phyloP scores from a whole-genome alignment of 2,113 vertebrate species.

The Nicator chloris region DNA sequence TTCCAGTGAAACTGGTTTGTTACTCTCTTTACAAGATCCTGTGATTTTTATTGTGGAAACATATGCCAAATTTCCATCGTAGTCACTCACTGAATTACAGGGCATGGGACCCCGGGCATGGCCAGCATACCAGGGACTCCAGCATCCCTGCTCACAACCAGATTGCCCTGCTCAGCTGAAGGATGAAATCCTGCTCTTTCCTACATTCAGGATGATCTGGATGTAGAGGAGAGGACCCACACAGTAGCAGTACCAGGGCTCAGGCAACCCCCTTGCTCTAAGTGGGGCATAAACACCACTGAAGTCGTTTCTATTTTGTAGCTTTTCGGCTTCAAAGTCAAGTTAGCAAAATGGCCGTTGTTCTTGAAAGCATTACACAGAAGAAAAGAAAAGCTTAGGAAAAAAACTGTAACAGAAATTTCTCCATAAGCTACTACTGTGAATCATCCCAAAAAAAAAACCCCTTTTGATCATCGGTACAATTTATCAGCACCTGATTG shows the following conservation, averaged over 20 bases:
- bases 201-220: background rate
- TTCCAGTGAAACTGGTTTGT: background rate
- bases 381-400: background rate
- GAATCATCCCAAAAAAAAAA: background rate
- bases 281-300: background rate
- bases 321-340: background rate
- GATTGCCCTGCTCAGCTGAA: background rate
- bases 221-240: background rate
- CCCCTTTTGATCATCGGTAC: background rate
- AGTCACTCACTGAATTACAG: background rate
- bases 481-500: background rate
- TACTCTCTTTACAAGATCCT: background rate
- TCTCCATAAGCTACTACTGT: background rate
- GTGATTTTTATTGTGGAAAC: background rate
- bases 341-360: background rate
- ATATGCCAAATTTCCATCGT: background rate
- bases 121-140: background rate
- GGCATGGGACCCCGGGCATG: rapidly evolving
- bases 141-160: background rate
- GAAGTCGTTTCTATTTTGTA: background rate
- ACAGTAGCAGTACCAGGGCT: background rate
- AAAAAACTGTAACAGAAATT: background rate
- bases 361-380: background rate
- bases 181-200: background rate
- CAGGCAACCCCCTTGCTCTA: background rate